Base-by-base conservation (phyloP, 2,113 vertebrate species). In the Cephalopterus ornatus region DNA sequence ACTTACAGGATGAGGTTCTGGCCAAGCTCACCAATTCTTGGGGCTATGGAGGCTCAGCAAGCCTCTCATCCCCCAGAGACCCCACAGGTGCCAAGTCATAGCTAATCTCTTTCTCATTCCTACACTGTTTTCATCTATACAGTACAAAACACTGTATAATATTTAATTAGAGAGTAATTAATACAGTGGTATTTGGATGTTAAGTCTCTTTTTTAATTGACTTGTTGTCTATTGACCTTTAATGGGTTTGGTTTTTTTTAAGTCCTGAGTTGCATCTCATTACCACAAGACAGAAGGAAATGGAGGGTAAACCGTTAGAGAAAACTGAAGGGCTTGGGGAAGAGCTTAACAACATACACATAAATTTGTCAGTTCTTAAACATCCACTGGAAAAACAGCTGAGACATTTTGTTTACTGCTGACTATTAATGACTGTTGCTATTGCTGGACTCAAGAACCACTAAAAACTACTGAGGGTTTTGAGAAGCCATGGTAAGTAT, bases 181-280 rank as follows among this genome's bases (percentile, higher is more conserved):
- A 74, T 42, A 53, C 37, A 33, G 46, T 58, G 7, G 7, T 42
- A 50, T 83, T 92, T 76, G 37, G n/a, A 74, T 85, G 27, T 33
- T 70, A 76, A 73, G 8, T 20, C 10, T 85, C 33, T 58, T 70
- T 46, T 76, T 68, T 27, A 95, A 95, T 70, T 82, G 47, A 67
- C 18, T 85, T 76, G 18, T 12, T 82, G 26, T 47, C 62, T 85
- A 65, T 53, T 88, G 93, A 94, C 71, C 81, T 91, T 94, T 91
- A 78, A 72, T 42, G 33, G 22, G 6, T 61, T 17, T 14, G 18
- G 4, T 0, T 37, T 41, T 78, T 63, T 91, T 61, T 46, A 4
- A 65, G n/a, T 71, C 30, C 32, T 44, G 52, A 79, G 23, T 62
- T 14, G 3, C 30, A 74, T 73, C 23, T 85, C 5, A 1, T 89